Conservation (phyloP, 2,888 invertebrate genomes). For the Diplolepis rosae region DNA sequence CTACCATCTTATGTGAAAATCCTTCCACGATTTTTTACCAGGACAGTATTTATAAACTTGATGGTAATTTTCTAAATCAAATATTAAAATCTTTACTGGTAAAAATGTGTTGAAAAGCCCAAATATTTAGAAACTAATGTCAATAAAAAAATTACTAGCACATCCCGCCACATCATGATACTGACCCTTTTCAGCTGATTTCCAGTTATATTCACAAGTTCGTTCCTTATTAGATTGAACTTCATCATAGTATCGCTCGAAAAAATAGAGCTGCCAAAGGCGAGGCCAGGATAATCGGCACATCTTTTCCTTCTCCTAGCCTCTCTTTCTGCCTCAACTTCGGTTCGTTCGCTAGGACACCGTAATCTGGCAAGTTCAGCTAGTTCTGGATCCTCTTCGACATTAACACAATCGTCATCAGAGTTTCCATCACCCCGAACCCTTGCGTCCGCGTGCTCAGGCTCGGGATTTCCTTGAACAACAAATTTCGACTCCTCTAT, state of each 20-base stretch:
- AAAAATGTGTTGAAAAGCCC: not conserved
- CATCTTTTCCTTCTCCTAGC: constrained; percentile 85
- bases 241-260: constrained; percentile 98
- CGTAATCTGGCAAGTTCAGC: constrained; percentile 88
- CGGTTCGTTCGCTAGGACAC: constrained; percentile 92
- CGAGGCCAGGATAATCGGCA: constrained; percentile 93
- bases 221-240: constrained; percentile 96
- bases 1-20: too few species aligned
- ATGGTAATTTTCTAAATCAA: too few species aligned
- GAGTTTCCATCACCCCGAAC: constrained; percentile 70
- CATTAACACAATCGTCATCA: constrained; percentile 68
- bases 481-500: constrained; percentile 5
- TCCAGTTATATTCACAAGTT: constrained; percentile 97
- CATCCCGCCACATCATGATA: constrained; percentile 61
- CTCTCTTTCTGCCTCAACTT: constrained; percentile 90
- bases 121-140: not conserved
- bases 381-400: constrained; percentile 85
- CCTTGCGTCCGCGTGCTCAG: constrained; percentile 73
- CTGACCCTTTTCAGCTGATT: constrained; percentile 97
- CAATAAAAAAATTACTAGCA: constrained; percentile 29
- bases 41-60: too few species aligned
- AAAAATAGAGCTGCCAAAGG: constrained; percentile 93
- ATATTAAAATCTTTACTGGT: not conserved
- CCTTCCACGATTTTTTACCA: too few species aligned
- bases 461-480: constrained; percentile 50